A percentile compares a stretch with the other conserved stretches of the same genome.
phyloP scores from a whole-genome alignment of 2,888 invertebrate species.

The Mellilla xanthometata region DNA sequence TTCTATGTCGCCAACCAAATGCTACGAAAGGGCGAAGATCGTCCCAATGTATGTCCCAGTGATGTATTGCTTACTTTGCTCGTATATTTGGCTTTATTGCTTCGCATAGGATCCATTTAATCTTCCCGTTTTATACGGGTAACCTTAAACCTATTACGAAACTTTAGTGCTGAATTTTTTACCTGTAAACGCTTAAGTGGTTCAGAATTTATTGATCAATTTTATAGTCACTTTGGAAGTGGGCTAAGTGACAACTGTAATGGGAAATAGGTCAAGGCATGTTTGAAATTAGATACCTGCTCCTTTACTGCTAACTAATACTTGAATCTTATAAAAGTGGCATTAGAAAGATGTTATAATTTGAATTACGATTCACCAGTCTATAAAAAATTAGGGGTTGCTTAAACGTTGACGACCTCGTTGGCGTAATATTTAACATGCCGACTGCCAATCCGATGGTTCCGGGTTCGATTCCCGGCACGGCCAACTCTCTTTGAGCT shows the following conservation, averaged over 20 bases:
- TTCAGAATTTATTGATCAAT: constrained; percentile 9
- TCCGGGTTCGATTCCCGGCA: too few species aligned
- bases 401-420: too few species aligned
- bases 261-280: neutral
- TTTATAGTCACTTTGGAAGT: constrained; percentile 8
- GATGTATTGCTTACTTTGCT: constrained; percentile 35
- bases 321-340: too few species aligned
- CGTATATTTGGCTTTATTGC: constrained; percentile 42
- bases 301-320: too few species aligned
- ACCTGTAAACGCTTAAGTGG: constrained; percentile 9
- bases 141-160: constrained; percentile 18
- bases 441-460: too few species aligned
- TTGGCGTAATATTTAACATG: too few species aligned
- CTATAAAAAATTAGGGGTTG: too few species aligned
- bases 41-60: constrained; percentile 26
- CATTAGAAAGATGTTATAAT: too few species aligned
- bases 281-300: too few species aligned
- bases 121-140: constrained; percentile 27
- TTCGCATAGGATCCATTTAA: constrained; percentile 28
- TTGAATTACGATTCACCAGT: too few species aligned
- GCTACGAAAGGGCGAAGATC: constrained; percentile 31
- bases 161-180: constrained; percentile 10
- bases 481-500: too few species aligned
- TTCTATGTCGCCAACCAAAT: constrained; percentile 28
- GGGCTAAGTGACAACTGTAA: constrained; percentile 5